Base-by-base conservation (phyloP, 1,140 invertebrate species). In the Drosophila kepulauana region DNA sequence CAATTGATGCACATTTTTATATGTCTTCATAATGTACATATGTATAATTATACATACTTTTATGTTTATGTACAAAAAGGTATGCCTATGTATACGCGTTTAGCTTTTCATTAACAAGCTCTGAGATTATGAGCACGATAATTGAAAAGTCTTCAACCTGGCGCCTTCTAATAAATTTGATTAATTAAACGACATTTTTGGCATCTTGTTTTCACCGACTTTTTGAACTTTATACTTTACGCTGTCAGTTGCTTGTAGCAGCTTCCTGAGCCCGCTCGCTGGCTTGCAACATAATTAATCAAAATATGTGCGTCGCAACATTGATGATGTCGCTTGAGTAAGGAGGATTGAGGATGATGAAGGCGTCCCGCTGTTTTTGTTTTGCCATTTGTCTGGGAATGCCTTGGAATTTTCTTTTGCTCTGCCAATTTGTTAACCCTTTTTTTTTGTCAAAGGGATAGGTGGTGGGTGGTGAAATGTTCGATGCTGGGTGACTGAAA, bases 161-260 rank as follows among this genome's bases (percentile, higher is more conserved):
- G 11, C 28, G 51, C 51, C 51, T 54, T 33, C 63, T 89, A 84
- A 88, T 89, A 61, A 88, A 88, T 81, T 88, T 88, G 78, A 88
- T 88, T 88, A 88, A 88, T 88, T 84, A 84, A 46, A 74, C 67
- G 48, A 70, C 52, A 88, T 89, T 81, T 78, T 84, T 75, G 84
- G 25, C 56, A 58, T 33, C 49, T 68, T 63, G 43, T 75, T 54
- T 45, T 66, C 35, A 46, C 28, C 4, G 15, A 7, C 48, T 13
- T 59, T 51, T 35, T 25, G 20, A 28, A 33, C 3, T 52, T 33
- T 43, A 5, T 16, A 15, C 20, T 25, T 25, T 25, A 25, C 20
- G 20, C 11, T 16, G 25, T 46, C 35, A 38, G 7, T 38, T 7
- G 33, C 13, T 54, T 46, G 20, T 25, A 35, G 20, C 41, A 66